Evolutionary conservation across 2,888 invertebrate genomes (phyloP).

Genomic region (Iphiclides podalirius): DNA sequence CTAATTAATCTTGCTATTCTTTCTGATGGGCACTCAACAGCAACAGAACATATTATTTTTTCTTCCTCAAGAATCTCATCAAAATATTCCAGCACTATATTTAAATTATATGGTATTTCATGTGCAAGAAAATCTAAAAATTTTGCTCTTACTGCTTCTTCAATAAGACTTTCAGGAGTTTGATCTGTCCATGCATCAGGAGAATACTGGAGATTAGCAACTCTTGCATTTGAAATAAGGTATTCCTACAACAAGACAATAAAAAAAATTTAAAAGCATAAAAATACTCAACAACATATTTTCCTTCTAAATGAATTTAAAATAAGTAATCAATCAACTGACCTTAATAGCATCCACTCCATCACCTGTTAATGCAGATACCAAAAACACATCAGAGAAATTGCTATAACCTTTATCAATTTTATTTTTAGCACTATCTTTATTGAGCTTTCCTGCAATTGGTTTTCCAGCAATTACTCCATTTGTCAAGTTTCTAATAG

Average conservation of each 20-base stretch:
- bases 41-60: slow-evolving; percentile 74
- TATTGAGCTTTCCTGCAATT: slow-evolving; percentile 45
- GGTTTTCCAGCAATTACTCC: slow-evolving; percentile 69
- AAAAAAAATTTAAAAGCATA: too few relatives aligned
- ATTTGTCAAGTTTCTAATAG: slow-evolving; percentile 85
- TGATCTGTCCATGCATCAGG: slow-evolving; percentile 87
- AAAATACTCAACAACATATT: too few relatives aligned
- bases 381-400: slow-evolving; percentile 94
- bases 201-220: slow-evolving; percentile 84
- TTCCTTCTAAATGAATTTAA: too few relatives aligned
- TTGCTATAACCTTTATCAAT: slow-evolving; percentile 60
- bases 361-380: slow-evolving; percentile 91
- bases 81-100: slow-evolving; percentile 83
- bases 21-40: slow-evolving; percentile 82
- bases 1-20: slow-evolving; percentile 83
- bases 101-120: slow-evolving; percentile 91
- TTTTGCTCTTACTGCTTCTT: slow-evolving; percentile 89
- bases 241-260: slow-evolving; percentile 82
- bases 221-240: slow-evolving; percentile 83
- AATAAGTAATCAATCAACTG: not conserved
- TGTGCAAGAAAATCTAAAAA: slow-evolving; percentile 90
- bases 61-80: slow-evolving; percentile 76
- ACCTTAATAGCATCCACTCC: slow-evolving; percentile 87
- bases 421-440: slow-evolving; percentile 34
- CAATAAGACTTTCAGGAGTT: slow-evolving; percentile 83